phyloP scores from a whole-genome alignment of 2,888 invertebrate species.

The Bibio marci region DNA sequence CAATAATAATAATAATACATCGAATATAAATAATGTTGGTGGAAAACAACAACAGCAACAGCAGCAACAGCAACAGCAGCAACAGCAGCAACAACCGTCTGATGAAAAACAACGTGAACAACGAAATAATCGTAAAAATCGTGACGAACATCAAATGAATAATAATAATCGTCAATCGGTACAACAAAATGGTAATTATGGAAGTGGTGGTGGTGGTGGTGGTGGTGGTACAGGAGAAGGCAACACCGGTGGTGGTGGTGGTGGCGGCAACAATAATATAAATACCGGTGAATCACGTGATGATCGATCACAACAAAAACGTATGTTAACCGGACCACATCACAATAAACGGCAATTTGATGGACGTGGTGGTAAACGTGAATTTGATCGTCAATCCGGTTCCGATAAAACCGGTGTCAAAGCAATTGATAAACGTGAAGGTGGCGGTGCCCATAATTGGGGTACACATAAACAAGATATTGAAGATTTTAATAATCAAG shows the following conservation, averaged over 20 bases:
- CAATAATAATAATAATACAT: no score
- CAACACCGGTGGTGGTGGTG: slow-evolving; percentile 31
- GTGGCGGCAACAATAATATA: no score
- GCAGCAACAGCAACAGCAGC: no score
- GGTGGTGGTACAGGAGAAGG: slow-evolving; percentile 20
- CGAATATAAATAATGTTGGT: no score
- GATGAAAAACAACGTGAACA: slow-evolving; percentile 46
- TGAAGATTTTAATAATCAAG: slow-evolving; percentile 31
- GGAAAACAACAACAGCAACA: no score
- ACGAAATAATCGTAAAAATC: slow-evolving; percentile 48
- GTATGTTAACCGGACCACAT: no score
- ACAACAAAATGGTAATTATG: slow-evolving; percentile 30
- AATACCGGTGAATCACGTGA: slow-evolving; percentile 13
- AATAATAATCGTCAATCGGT: slow-evolving; percentile 15
- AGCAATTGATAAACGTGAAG: slow-evolving; percentile 85
- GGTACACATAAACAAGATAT: slow-evolving; percentile 84
- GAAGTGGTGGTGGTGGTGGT: slow-evolving; percentile 22
- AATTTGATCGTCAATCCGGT: slow-evolving; percentile 89
- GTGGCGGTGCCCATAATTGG: slow-evolving; percentile 92
- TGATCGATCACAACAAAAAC: no score
- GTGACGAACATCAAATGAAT: slow-evolving; percentile 27
- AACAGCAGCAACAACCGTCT: no score
- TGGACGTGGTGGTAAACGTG: slow-evolving; percentile 46
- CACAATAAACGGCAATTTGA: slow-evolving; percentile 27
- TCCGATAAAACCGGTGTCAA: slow-evolving; percentile 91